phyloP scores from a whole-genome alignment of 2,113 vertebrate species.

The Andinoacara biseriatus region DNA sequence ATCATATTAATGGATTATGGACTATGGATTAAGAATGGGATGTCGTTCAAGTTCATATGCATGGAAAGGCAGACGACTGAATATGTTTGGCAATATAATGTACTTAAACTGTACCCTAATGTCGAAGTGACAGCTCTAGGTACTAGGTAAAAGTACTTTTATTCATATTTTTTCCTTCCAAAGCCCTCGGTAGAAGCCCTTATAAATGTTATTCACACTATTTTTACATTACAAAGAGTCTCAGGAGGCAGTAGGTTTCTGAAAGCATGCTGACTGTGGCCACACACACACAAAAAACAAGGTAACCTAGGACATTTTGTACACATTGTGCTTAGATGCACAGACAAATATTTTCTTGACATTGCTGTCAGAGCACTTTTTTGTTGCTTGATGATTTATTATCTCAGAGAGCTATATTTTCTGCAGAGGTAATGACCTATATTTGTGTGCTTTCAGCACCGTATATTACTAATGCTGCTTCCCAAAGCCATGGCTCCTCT shows the following conservation, averaged over 20 bases:
- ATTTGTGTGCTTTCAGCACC: slow-evolving; percentile 17
- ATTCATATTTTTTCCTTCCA: not conserved
- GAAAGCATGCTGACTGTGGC: not conserved
- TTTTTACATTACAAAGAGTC: not conserved
- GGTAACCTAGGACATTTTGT: not conserved
- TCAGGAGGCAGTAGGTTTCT: not conserved
- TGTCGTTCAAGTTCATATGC: no score
- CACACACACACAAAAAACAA: slow-evolving; percentile 17
- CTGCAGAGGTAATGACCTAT: slow-evolving; percentile 35
- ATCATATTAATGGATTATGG: no score
- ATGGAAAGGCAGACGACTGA: no score
- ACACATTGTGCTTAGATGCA: not conserved
- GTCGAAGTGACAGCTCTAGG: not conserved
- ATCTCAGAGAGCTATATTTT: slow-evolving; percentile 41
- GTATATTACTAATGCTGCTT: not conserved
- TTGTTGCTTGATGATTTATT: slow-evolving; percentile 47
- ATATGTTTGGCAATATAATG: no score
- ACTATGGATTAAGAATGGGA: no score
- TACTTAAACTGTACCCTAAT: slow-evolving; percentile 17
- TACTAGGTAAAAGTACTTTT: not conserved
- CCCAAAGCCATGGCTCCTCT: not conserved
- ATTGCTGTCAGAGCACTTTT: slow-evolving; percentile 12
- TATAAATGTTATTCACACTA: not conserved
- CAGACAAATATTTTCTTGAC: not conserved
- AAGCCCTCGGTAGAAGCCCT: not conserved